Evolutionary conservation across 2,797 vertebrate species (phyloP).

Genomic region (Hephaestus fuliginosus): DNA sequence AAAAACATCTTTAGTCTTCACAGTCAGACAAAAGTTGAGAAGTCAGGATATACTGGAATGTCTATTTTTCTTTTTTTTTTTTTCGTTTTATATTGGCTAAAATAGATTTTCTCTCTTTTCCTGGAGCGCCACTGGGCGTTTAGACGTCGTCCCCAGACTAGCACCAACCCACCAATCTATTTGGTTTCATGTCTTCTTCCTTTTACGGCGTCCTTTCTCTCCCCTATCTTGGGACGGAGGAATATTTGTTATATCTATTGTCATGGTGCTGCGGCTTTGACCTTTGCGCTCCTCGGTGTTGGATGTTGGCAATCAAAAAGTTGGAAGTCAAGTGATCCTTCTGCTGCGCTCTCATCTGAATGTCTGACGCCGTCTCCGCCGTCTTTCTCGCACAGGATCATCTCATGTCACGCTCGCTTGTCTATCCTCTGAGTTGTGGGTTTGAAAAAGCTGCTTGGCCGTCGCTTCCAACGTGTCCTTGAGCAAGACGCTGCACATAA

Average conservation of each 20-base stretch:
- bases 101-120: conserved; percentile 65
- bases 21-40: conserved; percentile 13
- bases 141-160: conserved; percentile 54
- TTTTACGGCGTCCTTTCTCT: conserved; percentile 66
- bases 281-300: conserved; percentile 55
- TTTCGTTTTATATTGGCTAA: conserved; percentile 48
- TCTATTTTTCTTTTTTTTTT: conserved; percentile 35
- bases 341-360: conserved; percentile 52
- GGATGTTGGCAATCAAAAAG: conserved; percentile 64
- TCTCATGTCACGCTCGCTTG: conserved; percentile 22
- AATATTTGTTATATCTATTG: conserved; percentile 70
- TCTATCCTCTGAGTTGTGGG: neutral
- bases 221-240: conserved; percentile 59
- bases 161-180: conserved; percentile 63
- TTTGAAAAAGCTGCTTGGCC: conserved; percentile 29
- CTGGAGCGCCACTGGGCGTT: conserved; percentile 43
- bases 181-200: conserved; percentile 69
- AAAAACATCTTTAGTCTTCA: conserved; percentile 19
- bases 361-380: conserved; percentile 21
- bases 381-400: conserved; percentile 5
- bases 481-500: conserved; percentile 19
- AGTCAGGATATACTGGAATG: conserved; percentile 11
- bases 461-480: conserved; percentile 43
- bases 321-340: conserved; percentile 60
- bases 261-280: conserved; percentile 63